Percentiles rank a stretch among this genome's conserved stretches.
phyloP scores from a whole-genome alignment of 2,888 invertebrate genomes.

The Diachrysia chrysitis region DNA sequence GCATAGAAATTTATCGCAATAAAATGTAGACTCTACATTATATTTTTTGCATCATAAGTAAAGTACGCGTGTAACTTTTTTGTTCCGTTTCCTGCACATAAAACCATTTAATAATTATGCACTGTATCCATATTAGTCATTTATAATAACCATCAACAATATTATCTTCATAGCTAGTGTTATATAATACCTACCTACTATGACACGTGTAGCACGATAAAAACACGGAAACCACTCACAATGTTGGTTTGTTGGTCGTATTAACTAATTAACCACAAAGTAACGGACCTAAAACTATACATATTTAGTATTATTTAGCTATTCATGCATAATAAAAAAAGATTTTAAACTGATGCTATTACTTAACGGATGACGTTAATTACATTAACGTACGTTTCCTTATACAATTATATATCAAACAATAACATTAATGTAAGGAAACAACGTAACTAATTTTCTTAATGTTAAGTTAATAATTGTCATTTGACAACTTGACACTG shows the following conservation, averaged over 20 bases:
- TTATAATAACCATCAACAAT: constrained; percentile 43
- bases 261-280: constrained; percentile 38
- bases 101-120: constrained; percentile 36
- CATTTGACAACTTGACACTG: neutral
- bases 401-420: constrained; percentile 31
- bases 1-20: constrained; percentile 1
- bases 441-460: constrained; percentile 28
- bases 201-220: constrained; percentile 59
- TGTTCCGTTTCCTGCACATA: constrained; percentile 42
- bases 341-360: constrained; percentile 12
- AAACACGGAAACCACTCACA: constrained; percentile 56
- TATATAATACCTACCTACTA: constrained; percentile 49
- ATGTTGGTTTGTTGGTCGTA: constrained; percentile 42
- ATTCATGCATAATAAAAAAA: neutral
- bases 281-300: constrained; percentile 43
- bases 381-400: constrained; percentile 36
- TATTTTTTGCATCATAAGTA: constrained; percentile 28
- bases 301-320: neutral
- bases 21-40: constrained; percentile 7
- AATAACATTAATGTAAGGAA: constrained; percentile 37
- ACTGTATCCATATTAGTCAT: constrained; percentile 50
- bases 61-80: constrained; percentile 27
- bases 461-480: constrained; percentile 9
- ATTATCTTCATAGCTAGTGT: constrained; percentile 39
- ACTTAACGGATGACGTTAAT: constrained; percentile 32